Base-by-base conservation (phyloP, 2,797 vertebrate genomes). In the Podarcis siculus region DNA sequence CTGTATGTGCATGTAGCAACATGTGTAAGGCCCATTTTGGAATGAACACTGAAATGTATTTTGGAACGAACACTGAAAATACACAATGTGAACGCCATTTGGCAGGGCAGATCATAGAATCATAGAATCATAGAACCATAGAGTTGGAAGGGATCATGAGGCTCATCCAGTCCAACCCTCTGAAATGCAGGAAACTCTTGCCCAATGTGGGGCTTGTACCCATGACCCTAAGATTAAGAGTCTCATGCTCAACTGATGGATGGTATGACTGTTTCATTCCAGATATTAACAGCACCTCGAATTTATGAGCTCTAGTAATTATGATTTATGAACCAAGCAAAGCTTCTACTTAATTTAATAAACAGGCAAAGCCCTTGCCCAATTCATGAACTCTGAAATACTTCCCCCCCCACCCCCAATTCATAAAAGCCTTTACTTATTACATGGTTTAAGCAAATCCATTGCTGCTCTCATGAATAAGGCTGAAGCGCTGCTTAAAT, bases 341-440 rank as follows among this genome's bases (percentile, higher is more conserved):
- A 72, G 27, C 35, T n/a, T 69, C n/a, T 86, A 39, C 85, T 72
- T 79, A 58, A 79, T 86, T 80, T 13, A 79, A n/a, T 37, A 12
- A 71, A 58, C 32, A 86, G 32, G 42, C 30, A 71, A 71, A 79
- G 67, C 35, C 55, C 42, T 27, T 42, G 27, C 35, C 19, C 72
- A 42, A 80, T 73, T 73, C 15, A 21, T 61, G 66, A 87, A 30
- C 67, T 80, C 45, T 58, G 78, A 79, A 73, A 27, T 23, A 61
- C 78, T 30, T 39, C 72, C 23, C 72, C 23, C 39, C 39, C 8
- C 37, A 37, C 27, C 66, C 42, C 42, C 45, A n/a, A 72, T 79
- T 79, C 66, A 79, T 39, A 58, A 72, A 71, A 79, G 13, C 8
- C 25, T 58, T 71, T 79, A 27, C 66, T 71, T 58, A 30, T 69